A percentile compares a stretch with the other conserved stretches of the same genome.
Evolutionary conservation across 2,888 invertebrate genomes (phyloP).

Genomic region (Thera britannica): DNA sequence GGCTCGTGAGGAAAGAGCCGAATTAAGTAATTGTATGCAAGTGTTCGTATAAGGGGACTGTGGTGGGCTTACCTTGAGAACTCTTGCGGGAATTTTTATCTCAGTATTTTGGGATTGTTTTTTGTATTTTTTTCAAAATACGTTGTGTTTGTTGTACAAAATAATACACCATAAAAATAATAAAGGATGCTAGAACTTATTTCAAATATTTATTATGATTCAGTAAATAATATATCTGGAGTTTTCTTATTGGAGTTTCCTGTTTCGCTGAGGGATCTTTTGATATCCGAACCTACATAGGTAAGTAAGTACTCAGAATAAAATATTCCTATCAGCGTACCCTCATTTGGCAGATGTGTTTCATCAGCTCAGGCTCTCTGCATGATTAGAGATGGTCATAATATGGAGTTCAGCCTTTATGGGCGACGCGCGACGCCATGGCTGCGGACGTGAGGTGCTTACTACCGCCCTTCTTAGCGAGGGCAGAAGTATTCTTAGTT

Average conservation of each 20-base stretch:
- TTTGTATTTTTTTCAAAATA: neutral
- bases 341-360: constrained; percentile 40
- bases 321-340: constrained; percentile 20
- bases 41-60: constrained; percentile 43
- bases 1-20: constrained; percentile 49
- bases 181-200: too few relatives aligned
- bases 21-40: constrained; percentile 65
- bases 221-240: too few relatives aligned
- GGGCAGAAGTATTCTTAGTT: constrained; percentile 25
- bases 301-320: constrained; percentile 12
- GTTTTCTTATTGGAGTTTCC: neutral
- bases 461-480: constrained; percentile 51
- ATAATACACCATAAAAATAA: too few relatives aligned
- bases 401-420: constrained; percentile 29
- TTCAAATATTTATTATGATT: too few relatives aligned
- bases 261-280: neutral
- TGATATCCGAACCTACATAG: neutral
- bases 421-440: constrained; percentile 28
- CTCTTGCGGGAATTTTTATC: constrained; percentile 12
- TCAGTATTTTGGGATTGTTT: neutral
- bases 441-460: constrained; percentile 52
- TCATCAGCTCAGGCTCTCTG: constrained; percentile 30
- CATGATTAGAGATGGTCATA: constrained; percentile 37
- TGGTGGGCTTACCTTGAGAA: constrained; percentile 40
- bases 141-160: too few relatives aligned